Conservation (phyloP, 2,888 invertebrate species). For the Arrhopalites spinosus region DNA sequence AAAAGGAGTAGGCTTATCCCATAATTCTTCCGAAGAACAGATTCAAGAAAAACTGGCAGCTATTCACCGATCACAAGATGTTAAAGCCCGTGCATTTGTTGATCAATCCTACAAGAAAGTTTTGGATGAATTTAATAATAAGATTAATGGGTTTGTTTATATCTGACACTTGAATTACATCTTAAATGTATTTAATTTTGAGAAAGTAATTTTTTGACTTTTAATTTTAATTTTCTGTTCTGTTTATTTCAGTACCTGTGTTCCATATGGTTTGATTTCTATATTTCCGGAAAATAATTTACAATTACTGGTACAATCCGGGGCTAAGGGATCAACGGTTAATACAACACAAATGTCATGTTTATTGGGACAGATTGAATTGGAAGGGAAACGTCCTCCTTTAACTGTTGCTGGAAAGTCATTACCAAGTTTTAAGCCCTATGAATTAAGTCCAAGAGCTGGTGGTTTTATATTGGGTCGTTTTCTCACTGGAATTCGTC, state of each 20-base stretch:
- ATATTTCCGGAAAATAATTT: slow-evolving; percentile 93
- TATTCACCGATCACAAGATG: slow-evolving; percentile 70
- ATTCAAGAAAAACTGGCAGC: slow-evolving; percentile 70
- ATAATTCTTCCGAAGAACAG: slow-evolving; percentile 66
- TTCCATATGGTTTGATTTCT: slow-evolving; percentile 81
- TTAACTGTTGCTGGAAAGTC: slow-evolving; percentile 90
- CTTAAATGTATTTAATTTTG: background rate
- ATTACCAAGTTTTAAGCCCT: slow-evolving; percentile 87
- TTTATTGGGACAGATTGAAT: slow-evolving; percentile 94
- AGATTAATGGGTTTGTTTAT: slow-evolving; percentile 76
- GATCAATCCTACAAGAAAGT: slow-evolving; percentile 81
- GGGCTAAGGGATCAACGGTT: slow-evolving; percentile 97
- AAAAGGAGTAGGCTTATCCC: slow-evolving; percentile 72
- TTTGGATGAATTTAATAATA: slow-evolving; percentile 83
- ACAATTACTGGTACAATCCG: slow-evolving; percentile 98
- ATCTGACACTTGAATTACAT: background rate
- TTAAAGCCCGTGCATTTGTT: slow-evolving; percentile 75
- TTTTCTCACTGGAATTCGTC: slow-evolving; percentile 97
- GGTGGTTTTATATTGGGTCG: slow-evolving; percentile 96
- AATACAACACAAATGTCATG: slow-evolving; percentile 99
- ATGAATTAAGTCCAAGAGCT: slow-evolving; percentile 85
- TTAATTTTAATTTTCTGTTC: background rate
- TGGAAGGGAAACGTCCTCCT: slow-evolving; percentile 96
- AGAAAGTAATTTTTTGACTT: background rate
- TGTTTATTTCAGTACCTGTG: slow-evolving; percentile 67